Conservation (phyloP, 2,888 invertebrate species). For the Drosophila demipolita region DNA sequence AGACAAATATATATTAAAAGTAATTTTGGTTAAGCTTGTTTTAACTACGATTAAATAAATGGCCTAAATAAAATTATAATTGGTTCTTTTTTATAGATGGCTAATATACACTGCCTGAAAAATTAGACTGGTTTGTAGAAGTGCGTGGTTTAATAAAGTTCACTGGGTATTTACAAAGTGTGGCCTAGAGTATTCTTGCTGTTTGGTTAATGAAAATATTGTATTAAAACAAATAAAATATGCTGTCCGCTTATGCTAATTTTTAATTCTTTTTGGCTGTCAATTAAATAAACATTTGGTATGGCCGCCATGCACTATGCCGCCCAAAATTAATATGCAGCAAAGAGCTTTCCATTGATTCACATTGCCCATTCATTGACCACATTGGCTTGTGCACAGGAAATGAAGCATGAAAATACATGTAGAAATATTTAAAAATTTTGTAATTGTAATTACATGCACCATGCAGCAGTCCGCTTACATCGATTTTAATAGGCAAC, state of each 20-base stretch:
- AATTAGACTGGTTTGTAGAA: background rate
- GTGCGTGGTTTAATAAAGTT: background rate
- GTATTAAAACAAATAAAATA: constrained; percentile 46
- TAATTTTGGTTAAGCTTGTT: background rate
- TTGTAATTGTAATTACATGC: constrained; percentile 69
- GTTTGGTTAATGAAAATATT: constrained; percentile 75
- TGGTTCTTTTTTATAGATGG: background rate
- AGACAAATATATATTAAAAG: background rate
- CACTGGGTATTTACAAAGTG: constrained; percentile 1
- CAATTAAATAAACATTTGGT: constrained; percentile 79
- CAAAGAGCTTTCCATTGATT: constrained; percentile 54
- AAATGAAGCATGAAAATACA: constrained; percentile 77
- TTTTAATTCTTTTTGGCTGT: constrained; percentile 47
- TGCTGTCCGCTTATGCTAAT: constrained; percentile 67
- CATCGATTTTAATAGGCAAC: constrained; percentile 73
- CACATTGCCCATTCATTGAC: constrained; percentile 39
- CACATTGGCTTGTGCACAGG: constrained; percentile 52
- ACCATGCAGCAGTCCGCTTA: constrained; percentile 53
- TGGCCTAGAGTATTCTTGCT: background rate
- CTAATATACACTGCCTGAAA: background rate
- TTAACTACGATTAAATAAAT: background rate
- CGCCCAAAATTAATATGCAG: constrained; percentile 73
- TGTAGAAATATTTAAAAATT: constrained; percentile 63
- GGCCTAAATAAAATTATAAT: background rate
- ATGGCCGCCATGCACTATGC: constrained; percentile 78